Evolutionary conservation across 1,140 invertebrate genomes (phyloP), one percentile per base, ranked within the genome.

Genomic region (Cephus cinctus): DNA sequence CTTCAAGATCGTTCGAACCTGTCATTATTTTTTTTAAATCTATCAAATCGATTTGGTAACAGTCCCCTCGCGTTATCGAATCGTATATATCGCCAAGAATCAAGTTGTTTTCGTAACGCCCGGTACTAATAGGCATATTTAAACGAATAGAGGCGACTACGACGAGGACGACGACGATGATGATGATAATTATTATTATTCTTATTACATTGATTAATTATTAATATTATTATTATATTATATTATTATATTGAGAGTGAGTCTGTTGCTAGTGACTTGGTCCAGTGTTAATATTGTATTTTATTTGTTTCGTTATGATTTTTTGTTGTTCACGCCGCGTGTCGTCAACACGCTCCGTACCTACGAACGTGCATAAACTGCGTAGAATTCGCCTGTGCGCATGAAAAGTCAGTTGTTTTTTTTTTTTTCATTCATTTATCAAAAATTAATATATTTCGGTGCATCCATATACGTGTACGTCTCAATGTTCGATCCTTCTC

Each of bases 261-360:
- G 65, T 68, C 72, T 69, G 61, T 68, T 70, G 54, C 59, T 64
- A 59, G 67, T 63, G 73, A 68, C 65, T 72, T 66, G 64, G 65
- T 71, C 69, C 68, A 71, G 71, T 76, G 73, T 76, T 76, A 68
- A 76, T 74, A 76, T 69, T 76, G 71, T 74, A 75, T 74, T 76
- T 75, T 76, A 72, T 75, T 76, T 76, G 73, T 75, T 76, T 74
- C 72, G 72, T 76, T 75, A 73, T 72, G 61, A 68, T 65, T 68
- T 65, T 69, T 75, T 74, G 67, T 75, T 73, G 65, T 73, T 71
- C 59, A 69, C 66, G 72, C 66, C 65, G 56, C 70, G 73, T 75
- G 72, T 73, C 69, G 67, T 73, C 51, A 63, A 71, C 68, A 74
- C 68, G 63, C 65, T 59, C 52, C 58, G 69, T 73, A 73, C 70